Percentiles rank a stretch among this genome's conserved stretches.
phyloP scores from a whole-genome alignment of 2,797 vertebrate genomes.

The Typhlichthys subterraneus region DNA sequence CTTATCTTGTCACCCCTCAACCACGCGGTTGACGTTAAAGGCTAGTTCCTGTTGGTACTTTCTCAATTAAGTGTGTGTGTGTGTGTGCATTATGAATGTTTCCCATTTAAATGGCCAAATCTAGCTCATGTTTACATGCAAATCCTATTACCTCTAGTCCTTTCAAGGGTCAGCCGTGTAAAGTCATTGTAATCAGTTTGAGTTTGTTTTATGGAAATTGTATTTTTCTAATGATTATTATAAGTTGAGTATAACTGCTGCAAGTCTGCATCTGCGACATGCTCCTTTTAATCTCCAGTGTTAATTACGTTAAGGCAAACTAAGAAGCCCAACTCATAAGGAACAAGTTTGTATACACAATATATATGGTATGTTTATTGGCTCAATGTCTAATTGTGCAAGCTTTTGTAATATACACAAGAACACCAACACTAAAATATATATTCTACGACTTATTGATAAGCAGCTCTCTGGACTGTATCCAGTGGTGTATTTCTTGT shows the following conservation, averaged over 20 bases:
- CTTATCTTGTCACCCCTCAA: no score
- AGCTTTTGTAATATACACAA: no score
- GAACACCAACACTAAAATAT: no score
- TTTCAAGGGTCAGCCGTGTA: constrained; percentile 34
- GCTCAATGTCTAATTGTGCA: neutral
- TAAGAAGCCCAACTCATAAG: constrained; percentile 46
- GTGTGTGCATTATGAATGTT: neutral
- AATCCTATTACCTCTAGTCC: constrained; percentile 23
- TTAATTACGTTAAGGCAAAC: constrained; percentile 67
- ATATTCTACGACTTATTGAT: no score
- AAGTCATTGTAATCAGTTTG: constrained; percentile 36
- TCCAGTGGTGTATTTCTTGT: no score
- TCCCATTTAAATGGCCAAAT: neutral
- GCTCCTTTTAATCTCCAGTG: constrained; percentile 63
- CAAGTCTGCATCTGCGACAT: constrained; percentile 51
- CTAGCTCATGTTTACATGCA: constrained; percentile 17
- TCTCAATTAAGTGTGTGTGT: no score
- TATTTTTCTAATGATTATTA: constrained; percentile 61
- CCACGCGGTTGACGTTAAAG: no score
- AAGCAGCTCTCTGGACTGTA: neutral
- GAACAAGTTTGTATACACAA: constrained; percentile 58
- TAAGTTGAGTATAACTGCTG: constrained; percentile 51
- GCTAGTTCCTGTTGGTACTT: no score
- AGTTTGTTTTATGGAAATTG: constrained; percentile 56
- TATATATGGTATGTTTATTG: constrained; percentile 27